Evolutionary conservation across 2,113 vertebrate species (phyloP), one percentile per base, ranked within the genome.

Genomic region (Lipophrys pholis): DNA sequence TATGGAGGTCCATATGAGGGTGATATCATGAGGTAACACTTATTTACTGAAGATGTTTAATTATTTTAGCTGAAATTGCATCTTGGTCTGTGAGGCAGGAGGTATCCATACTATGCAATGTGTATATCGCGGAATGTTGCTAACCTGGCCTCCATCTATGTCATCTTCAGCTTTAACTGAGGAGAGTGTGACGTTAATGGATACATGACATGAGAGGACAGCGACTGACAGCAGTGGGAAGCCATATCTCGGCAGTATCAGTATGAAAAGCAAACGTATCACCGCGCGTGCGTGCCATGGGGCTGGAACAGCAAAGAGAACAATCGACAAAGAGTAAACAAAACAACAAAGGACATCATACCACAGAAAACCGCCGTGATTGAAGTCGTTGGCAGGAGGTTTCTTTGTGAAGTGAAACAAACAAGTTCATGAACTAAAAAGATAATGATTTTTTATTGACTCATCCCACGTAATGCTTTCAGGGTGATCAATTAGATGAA

Each of bases 321-420:
- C 79, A 80, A 21, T 39, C 57, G 68, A 66, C 71, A 56, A 6
- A 78, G 64, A 46, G 39, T 79, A 79, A 85, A 81, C 57, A 77
- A 35, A 69, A 72, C 45, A 82, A 78, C 74, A 78, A 81, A 83
- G 60, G 57, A 63, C 59, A 46, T 56, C 58, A 50, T 40, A 35
- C 52, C 42, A 57, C 40, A 77, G 60, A 74, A 61, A 17, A 35
- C 39, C 38, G 5, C 15, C 16, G 59, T 43, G 56, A 56, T 46
- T 64, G 53, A 74, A 51, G 49, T 54, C 12, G 1, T 6, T 11
- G 82, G 65, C 54, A 70, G 73, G 45, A 71, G 21, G 21, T 30
- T n/a, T 30, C 21, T 30, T 30, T 30, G 21, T 30, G 21, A 41
- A 10, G 3, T 48, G 36, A 53, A 0, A 1, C 15, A 63, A 46